Conservation (phyloP, 2,113 vertebrate genomes). For the Romanogobio albipinnatus region DNA sequence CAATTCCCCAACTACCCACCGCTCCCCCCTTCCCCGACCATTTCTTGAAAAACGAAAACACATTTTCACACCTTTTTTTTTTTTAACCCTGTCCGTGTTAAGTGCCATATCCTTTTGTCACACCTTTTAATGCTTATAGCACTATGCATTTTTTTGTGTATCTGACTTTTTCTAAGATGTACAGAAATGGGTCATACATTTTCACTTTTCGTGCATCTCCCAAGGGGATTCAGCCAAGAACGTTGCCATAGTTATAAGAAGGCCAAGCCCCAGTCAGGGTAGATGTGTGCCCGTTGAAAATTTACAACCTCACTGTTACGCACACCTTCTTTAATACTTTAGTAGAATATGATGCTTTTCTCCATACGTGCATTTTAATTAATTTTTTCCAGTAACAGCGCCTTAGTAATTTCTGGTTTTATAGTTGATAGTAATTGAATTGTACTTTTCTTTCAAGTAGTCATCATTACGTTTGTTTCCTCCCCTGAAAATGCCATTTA, state of each 20-base stretch:
- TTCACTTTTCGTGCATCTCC: conserved; percentile 3
- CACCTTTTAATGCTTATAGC: conserved; percentile 11
- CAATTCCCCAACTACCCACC: background rate
- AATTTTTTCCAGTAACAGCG: background rate
- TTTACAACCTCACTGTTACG: background rate
- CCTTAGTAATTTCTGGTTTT: background rate
- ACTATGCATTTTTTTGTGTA: background rate
- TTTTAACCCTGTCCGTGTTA: background rate
- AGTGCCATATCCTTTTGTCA: background rate
- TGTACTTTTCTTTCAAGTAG: background rate
- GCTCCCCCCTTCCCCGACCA: background rate
- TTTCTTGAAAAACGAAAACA: background rate
- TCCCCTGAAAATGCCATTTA: background rate
- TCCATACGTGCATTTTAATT: background rate
- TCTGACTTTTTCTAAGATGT: background rate
- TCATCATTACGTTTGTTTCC: background rate
- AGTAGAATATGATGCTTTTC: background rate
- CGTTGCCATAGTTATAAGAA: conserved; percentile 3
- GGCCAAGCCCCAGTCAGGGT: conserved; percentile 14
- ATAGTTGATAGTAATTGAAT: background rate
- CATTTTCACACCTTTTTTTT: background rate
- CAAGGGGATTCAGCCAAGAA: background rate
- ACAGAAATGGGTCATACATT: background rate
- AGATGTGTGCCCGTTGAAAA: background rate
- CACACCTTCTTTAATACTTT: background rate